Evolutionary conservation across 2,113 vertebrate genomes (phyloP).

Genomic region (Triplophysa rosa): DNA sequence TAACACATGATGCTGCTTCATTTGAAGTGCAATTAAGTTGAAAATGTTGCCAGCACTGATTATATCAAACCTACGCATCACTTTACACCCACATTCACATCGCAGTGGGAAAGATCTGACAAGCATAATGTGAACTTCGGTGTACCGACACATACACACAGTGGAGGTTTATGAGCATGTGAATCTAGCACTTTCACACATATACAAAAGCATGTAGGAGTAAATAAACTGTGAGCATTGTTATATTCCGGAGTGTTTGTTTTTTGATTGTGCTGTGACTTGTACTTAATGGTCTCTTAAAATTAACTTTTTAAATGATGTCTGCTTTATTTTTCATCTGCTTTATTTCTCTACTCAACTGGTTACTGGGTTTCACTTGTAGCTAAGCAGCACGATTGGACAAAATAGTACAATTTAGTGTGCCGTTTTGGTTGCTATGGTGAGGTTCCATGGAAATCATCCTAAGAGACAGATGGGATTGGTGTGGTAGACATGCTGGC

Average conservation of each 20-base stretch:
- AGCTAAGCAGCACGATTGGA: not conserved
- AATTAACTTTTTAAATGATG: no score
- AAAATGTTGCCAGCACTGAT: not conserved
- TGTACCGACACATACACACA: not conserved
- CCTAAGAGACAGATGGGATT: slow-evolving; percentile 25
- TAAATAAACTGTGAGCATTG: slow-evolving; percentile 33
- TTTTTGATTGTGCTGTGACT: not conserved
- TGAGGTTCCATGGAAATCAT: slow-evolving; percentile 38
- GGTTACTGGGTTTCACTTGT: slow-evolving; percentile 11
- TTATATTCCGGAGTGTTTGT: not conserved
- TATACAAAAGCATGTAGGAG: slow-evolving; percentile 32
- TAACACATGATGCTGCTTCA: not conserved
- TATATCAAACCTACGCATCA: not conserved
- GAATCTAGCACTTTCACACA: slow-evolving; percentile 18
- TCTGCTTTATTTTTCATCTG: no score
- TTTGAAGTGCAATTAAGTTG: slow-evolving; percentile 21
- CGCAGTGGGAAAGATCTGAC: slow-evolving; percentile 15
- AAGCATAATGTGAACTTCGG: not conserved
- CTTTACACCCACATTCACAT: slow-evolving; percentile 15
- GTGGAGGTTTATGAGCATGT: slow-evolving; percentile 22
- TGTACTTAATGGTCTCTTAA: not conserved
- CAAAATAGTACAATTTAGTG: not conserved
- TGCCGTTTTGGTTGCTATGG: slow-evolving; percentile 39
- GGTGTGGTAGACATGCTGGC: slow-evolving; percentile 9
- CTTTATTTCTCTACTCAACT: not conserved